Evolutionary conservation across 2,113 vertebrate species (phyloP), one percentile per base, ranked within the genome.

Genomic region (Casuarius casuarius): DNA sequence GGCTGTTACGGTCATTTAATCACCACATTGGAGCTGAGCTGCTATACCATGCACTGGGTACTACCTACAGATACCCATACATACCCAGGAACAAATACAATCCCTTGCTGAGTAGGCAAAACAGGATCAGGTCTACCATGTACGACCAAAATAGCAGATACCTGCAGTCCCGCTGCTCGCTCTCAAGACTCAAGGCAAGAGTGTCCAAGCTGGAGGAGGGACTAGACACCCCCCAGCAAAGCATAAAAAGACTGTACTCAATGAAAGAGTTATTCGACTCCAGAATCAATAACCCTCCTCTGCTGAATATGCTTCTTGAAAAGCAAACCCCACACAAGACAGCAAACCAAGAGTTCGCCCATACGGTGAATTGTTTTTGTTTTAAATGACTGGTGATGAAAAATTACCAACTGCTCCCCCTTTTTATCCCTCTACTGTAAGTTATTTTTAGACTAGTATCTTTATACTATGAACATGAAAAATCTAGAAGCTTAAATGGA

Each of bases 11-110:
- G 73, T 81, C 67, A 61, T 46, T 17, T 56, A 72, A 54, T 71
- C 61, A 46, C 3, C 5, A 7, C 9, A 35, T 0, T 0, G 14
- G 25, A 70, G 9, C 31, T 56, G 10, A 48, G 35, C 52, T 0
- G 0, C 81, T 66, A 65, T 13, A 42, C 29, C 59, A 29, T 20
- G 23, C 10, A 15, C 0, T 1, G 48, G 48, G 9, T 9, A 25
- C 56, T 40, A 17, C 1, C 44, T 61, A 67, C 51, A 62, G 58
- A 65, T 4, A 61, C 0, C 7, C 7, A 2, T 4, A 44, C 0
- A 4, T 0, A 44, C 22, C 28, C 20, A 62, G 33, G 5, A 86
- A 54, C 5, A 84, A 62, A 44, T 7, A 4, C 3, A 49, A 26
- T 28, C 61, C 52, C 10, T 40, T 79, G 21, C 3, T 52, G 11